Base-by-base conservation (phyloP, 2,888 invertebrate genomes). In the Lasioglossum villosulum region DNA sequence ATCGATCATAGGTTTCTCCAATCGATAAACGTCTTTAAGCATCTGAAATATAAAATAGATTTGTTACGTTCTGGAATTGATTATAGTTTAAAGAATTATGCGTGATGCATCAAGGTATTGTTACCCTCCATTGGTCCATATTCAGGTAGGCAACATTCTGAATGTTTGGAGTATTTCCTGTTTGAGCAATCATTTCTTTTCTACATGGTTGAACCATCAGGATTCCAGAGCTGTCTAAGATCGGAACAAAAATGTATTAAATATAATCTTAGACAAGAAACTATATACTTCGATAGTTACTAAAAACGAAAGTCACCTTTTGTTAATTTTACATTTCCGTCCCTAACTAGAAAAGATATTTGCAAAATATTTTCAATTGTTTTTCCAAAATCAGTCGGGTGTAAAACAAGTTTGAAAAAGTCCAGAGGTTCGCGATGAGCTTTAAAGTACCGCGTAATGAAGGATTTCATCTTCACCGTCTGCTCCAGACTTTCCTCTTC, bases 341-440 rank as follows among this genome's bases (percentile, higher is more conserved):
- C 97, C 75, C 96, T 94, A 0, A 96, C 95, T 5, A 97, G 95
- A 94, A 97, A 97, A 0, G 97, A 96, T n/a, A 96, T 95, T 90
- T 97, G 96, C 94, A 97, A 96, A 68, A 97, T 95, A 91, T 97
- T 97, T 95, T 97, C 97, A 0, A 97, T 95, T 45, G 97, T 96
- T 78, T 95, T 95, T 1, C 96, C 95, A 95, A 97, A 97, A 94
- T 96, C 96, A 48, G 92, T 91, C 0, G 97, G 97, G 93, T 97
- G 96, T 82, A 97, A 92, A 30, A 97, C 96, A 16, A 96, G 93
- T 90, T 96, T 95, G 94, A 96, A 97, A 93, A 96, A 97, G 89
- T 96, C 96, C 5, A 97, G 94, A 0, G 96, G 96, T 48, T 94
- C 82, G 4, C 91, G 82, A 84, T 95, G 95, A 4, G 93, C 93